Evolutionary conservation across 2,797 vertebrate species (phyloP).

Genomic region (Tenualosa ilisha): DNA sequence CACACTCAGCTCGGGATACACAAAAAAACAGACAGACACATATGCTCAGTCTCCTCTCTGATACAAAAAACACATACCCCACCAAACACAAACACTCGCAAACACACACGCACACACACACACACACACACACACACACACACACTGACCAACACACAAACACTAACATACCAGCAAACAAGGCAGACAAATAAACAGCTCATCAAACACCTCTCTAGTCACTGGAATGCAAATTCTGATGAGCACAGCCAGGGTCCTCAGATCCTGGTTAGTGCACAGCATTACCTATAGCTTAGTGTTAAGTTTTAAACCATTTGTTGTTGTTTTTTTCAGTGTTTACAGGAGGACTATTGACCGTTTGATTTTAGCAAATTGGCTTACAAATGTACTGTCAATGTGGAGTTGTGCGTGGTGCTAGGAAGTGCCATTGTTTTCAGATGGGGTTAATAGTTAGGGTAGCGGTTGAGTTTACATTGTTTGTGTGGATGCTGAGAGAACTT

Average conservation of each 20-base stretch:
- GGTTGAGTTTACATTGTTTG: neutral
- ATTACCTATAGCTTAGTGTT: too few relatives aligned
- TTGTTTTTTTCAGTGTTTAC: neutral
- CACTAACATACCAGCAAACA: neutral
- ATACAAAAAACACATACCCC: neutral
- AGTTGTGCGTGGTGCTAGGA: neutral
- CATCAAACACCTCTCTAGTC: neutral
- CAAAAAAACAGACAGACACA: neutral
- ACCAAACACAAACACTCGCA: neutral
- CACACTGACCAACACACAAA: neutral
- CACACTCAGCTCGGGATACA: neutral
- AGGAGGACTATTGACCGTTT: neutral
- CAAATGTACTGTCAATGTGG: neutral
- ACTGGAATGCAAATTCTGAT: neutral
- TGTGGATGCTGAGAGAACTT: too few relatives aligned
- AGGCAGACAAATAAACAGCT: neutral
- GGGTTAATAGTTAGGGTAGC: too few relatives aligned
- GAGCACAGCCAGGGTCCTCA: neutral
- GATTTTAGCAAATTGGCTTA: neutral
- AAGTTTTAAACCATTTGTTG: neutral
- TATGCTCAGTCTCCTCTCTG: neutral
- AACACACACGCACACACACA: neutral
- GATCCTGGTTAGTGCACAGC: too few relatives aligned
- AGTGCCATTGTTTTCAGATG: too few relatives aligned
- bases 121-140: neutral